These are phyloP conservation scores for Peromyscus attwateri DNA, from an alignment of 2,797 vertebrate species.

Conservation along the genomic window DNA sequence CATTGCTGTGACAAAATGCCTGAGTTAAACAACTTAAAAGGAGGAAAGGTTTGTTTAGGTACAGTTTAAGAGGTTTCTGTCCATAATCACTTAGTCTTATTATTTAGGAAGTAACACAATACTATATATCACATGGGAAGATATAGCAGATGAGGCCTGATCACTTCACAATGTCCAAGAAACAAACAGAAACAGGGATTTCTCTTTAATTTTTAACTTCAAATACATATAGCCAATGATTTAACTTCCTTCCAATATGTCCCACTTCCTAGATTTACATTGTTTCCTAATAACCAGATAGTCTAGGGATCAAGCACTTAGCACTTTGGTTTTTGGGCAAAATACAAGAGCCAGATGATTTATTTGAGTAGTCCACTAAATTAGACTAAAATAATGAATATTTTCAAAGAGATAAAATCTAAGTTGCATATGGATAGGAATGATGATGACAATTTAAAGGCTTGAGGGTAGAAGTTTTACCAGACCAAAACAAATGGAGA, in stretches of 20 bases:
- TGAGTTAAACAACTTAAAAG: neutral
- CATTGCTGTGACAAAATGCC: neutral
- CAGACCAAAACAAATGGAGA: neutral
- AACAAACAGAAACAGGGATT: neutral
- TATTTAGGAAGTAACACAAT: neutral
- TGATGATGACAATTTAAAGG: neutral
- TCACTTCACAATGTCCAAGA: neutral
- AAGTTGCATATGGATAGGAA: neutral
- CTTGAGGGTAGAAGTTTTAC: neutral
- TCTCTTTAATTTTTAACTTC: neutral
- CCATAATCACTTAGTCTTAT: neutral
- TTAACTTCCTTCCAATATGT: neutral
- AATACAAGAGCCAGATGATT: neutral
- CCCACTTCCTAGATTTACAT: neutral
- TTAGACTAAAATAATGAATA: neutral
- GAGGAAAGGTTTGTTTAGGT: neutral
- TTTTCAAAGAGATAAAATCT: neutral
- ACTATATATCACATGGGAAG: neutral
- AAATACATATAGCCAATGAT: neutral
- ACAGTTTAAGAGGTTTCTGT: neutral
- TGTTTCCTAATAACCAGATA: neutral
- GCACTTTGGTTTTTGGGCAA: neutral
- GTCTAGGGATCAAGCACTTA: neutral
- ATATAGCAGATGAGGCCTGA: neutral
- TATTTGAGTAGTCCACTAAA: neutral